Percentiles rank a stretch among this genome's conserved stretches.
phyloP scores from a whole-genome alignment of 2,113 vertebrate species.

The Piprites chloris region DNA sequence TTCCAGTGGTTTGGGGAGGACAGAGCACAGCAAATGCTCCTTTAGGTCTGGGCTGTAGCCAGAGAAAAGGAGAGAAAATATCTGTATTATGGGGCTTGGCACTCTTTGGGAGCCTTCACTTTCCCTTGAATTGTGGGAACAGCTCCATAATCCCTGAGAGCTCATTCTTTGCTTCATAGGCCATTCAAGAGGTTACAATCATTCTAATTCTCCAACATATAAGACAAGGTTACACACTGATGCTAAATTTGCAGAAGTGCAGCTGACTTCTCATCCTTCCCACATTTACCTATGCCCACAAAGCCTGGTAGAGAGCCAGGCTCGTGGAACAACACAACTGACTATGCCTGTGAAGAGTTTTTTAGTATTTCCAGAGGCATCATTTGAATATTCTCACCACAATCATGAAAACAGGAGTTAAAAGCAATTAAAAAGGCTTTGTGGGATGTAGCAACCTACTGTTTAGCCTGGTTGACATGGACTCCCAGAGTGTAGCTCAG shows the following conservation, averaged over 20 bases:
- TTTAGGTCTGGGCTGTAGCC: neutral
- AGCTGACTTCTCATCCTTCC: neutral
- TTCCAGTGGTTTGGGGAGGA: neutral
- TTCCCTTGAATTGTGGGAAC: neutral
- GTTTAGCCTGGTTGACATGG: slow-evolving; percentile 91
- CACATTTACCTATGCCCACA: neutral
- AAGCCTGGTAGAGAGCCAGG: no score
- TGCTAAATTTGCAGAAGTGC: neutral
- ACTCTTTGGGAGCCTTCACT: neutral
- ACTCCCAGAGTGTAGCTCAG: slow-evolving; percentile 92
- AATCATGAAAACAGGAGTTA: neutral
- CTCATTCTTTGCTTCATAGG: neutral
- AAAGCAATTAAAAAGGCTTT: neutral
- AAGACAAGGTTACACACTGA: neutral
- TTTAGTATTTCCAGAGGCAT: neutral
- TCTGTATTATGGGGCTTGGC: neutral
- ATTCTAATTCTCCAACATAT: neutral
- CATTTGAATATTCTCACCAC: accelerated
- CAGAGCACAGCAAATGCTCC: neutral
- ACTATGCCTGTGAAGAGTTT: neutral
- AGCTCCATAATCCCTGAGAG: neutral
- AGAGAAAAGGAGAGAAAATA: neutral
- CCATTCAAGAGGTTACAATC: neutral
- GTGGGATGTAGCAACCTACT: slow-evolving; percentile 74
- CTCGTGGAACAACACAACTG: accelerated